Evolutionary conservation across 35 echinoderm and acorn worm species (phyloP).

Genomic region (Ophioderma brevispina): DNA sequence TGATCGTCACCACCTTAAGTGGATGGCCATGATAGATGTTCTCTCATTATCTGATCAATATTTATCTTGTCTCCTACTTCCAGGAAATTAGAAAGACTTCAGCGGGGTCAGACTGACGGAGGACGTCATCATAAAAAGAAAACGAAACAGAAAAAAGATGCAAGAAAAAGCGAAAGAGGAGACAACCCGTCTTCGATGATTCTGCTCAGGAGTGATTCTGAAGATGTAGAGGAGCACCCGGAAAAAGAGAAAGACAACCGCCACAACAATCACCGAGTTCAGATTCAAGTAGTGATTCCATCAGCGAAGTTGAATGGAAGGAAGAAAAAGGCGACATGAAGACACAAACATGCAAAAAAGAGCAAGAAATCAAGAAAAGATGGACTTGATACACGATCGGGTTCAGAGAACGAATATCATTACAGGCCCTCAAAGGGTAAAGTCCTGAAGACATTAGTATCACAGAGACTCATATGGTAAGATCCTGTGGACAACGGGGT

Average conservation of each 20-base stretch:
- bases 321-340: neutral
- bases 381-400: slow-evolving; percentile 24
- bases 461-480: slow-evolving; percentile 20
- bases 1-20: no score
- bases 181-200: neutral
- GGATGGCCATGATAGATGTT: neutral
- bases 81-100: slow-evolving; percentile 25
- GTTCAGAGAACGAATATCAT: neutral
- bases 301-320: neutral
- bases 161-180: slow-evolving; percentile 8
- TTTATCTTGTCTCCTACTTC: neutral
- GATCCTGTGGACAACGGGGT: no score
- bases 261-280: neutral
- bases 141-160: neutral
- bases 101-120: neutral
- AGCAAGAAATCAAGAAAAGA: slow-evolving; percentile 11
- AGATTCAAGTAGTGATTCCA: neutral
- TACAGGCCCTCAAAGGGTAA: neutral
- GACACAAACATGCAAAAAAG: neutral
- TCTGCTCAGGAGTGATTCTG: slow-evolving; percentile 11
- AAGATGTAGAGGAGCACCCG: neutral
- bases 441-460: neutral
- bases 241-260: neutral
- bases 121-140: slow-evolving; percentile 26
- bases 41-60: neutral